Percentiles rank a stretch among this genome's conserved stretches.
These are phyloP conservation scores for Phaethornis superciliosus DNA, from an alignment of 2,113 vertebrate genomes.

Conservation along the genomic window DNA sequence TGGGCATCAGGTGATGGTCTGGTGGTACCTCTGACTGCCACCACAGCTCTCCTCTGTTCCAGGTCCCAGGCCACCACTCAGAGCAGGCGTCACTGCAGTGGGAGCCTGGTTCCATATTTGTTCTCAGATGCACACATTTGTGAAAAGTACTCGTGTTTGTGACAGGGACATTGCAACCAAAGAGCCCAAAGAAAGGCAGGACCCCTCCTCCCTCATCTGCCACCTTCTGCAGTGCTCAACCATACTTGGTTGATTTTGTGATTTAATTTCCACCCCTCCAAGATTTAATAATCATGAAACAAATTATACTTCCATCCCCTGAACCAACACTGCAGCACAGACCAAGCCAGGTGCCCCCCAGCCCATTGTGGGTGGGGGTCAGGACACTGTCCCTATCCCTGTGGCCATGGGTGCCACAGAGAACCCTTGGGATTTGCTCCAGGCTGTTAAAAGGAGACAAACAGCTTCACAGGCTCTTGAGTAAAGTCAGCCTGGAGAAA, in stretches of 20 bases:
- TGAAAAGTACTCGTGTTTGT: background rate
- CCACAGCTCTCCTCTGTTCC: rapidly evolving
- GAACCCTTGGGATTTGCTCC: background rate
- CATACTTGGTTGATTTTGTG: background rate
- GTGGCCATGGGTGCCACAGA: background rate
- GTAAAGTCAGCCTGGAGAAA: background rate
- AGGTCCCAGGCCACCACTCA: rapidly evolving
- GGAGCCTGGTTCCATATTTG: rapidly evolving
- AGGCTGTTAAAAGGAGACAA: background rate
- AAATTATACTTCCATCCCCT: background rate
- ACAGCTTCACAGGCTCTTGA: background rate
- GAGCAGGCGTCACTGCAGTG: background rate
- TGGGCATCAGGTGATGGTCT: background rate
- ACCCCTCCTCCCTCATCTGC: rapidly evolving
- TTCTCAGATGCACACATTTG: rapidly evolving
- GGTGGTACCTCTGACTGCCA: background rate
- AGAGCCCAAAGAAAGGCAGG: too few species aligned
- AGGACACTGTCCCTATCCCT: rapidly evolving
- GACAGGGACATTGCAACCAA: background rate
- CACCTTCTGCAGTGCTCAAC: background rate
- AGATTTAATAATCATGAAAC: background rate
- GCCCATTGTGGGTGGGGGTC: rapidly evolving
- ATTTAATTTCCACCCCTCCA: too few species aligned
- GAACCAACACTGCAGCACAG: rapidly evolving
- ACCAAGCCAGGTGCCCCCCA: too few species aligned